Evolutionary conservation across 2,113 vertebrate species (phyloP), one percentile per base, ranked within the genome.

Genomic region (Mesembrinibis cayennensis): DNA sequence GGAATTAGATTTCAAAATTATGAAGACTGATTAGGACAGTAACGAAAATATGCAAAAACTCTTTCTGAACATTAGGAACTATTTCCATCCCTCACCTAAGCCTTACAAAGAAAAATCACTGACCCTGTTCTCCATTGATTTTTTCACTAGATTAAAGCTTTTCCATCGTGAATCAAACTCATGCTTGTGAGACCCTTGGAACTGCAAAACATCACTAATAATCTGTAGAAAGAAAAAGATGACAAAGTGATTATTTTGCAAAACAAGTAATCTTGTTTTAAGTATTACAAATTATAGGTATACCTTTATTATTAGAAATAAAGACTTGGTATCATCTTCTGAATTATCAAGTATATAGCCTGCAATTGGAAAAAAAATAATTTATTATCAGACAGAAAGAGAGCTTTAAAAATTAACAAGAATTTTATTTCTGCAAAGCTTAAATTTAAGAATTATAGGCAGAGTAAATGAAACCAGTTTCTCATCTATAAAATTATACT

Each of bases 121-220:
- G 69, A 99, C 99, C 98, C 98, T 98, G 97, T 99, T 99, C 98
- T 99, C 99, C 99, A 99, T 99, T 26, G 99, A 99, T 95, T 99
- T 99, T 97, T 99, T 99, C 94, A 99, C 99, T 70, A 99, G 97
- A 91, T 99, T 99, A 98, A 99, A 99, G 97, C 99, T 99, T 97
- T 99, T 99, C 99, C 99, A 99, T 44, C 99, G 98, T 3, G 99
- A 99, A 95, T 99, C 99, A 97, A 99, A 99, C 97, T 99, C 99
- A 52, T 99, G 98, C 88, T 99, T 99, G 97, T 99, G 99, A 94
- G 99, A 99, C 56, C 99, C 99, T 97, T 99, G 99, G 89, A 99
- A 99, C 44, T 99, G 99, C 86, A 99, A 97, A 96, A 99, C 98
- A 90, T 99, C 99, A 79, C 98, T 99, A 96, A 99, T 99, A 65